Evolutionary conservation across 2,797 vertebrate genomes (phyloP), one percentile per base, ranked within the genome.

Genomic region (Taenioides sp.): DNA sequence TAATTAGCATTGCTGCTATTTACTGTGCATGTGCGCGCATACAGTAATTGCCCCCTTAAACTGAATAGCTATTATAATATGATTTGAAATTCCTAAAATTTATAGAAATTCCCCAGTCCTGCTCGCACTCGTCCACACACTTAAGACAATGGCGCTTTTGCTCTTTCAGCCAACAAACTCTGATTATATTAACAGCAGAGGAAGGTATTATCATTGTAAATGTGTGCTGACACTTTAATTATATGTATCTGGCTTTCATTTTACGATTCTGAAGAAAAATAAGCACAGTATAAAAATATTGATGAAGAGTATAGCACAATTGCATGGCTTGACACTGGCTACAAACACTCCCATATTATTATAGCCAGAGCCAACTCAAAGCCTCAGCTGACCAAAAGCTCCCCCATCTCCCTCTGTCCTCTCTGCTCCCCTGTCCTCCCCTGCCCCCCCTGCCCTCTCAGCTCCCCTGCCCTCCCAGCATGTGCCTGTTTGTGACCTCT

Each of bases 401-500:
- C 34, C 20, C 65, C 63, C 60, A 72, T 78, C 73, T 47, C 55
- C 58, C 65, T 47, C 20, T 47, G 34, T 37, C 34, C 34, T 37
- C 14, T 14, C 3, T 16, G 43, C 43, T 3, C 43, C 43, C 14
- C 16, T 47, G 40, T 12, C 40, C 40, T 12, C 40, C 12, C 12
- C 10, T 12, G 10, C 14, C 40, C 40, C 40, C 7, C 7, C 3
- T 31, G 34, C 7, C 34, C 40, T 43, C 40, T 40, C 37, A 2
- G 37, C 37, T 10, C 37, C 37, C 14, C 14, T 4, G 43, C 14
- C 43, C 14, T 16, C 14, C 16, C 43, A 47, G 49, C 52, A 57
- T 47, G 47, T 75, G 62, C 69, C 76, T 85, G 87, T 90, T 92
- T 90, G 86, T 88, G 84, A 87, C 76, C 85, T 65, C 70, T 71